These are phyloP conservation scores for Apostichopus parvimensis DNA, from an alignment of 35 echinoderm and acorn worm species.

Conservation along the genomic window DNA sequence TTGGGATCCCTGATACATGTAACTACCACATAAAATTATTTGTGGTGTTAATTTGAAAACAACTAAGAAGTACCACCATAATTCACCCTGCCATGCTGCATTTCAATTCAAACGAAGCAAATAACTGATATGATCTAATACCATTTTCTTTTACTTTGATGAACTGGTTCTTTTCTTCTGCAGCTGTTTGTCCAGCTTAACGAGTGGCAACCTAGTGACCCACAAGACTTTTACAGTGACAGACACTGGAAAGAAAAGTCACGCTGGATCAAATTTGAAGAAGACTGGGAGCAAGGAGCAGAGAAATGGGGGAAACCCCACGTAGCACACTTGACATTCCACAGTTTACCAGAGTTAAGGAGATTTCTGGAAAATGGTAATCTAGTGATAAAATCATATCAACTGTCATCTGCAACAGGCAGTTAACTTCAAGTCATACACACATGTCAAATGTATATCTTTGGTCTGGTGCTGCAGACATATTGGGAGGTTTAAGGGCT, in stretches of 20 bases:
- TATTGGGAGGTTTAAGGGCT: too few relatives aligned
- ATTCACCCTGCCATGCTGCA: too few relatives aligned
- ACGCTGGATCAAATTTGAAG: slow-evolving; percentile 96
- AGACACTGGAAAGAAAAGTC: slow-evolving; percentile 82
- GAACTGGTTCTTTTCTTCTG: not conserved
- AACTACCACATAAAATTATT: too few relatives aligned
- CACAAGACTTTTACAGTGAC: slow-evolving; percentile 57
- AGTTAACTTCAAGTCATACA: slow-evolving; percentile 62
- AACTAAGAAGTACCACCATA: too few relatives aligned
- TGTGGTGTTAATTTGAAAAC: too few relatives aligned
- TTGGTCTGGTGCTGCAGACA: not conserved
- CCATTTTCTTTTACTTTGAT: too few relatives aligned
- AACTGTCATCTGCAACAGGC: slow-evolving; percentile 61
- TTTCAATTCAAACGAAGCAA: too few relatives aligned
- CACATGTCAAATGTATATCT: too few relatives aligned
- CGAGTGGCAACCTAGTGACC: slow-evolving; percentile 62
- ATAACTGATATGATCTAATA: too few relatives aligned
- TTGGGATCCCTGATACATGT: too few relatives aligned
- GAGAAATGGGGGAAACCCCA: slow-evolving; percentile 93
- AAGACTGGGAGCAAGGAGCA: slow-evolving; percentile 80
- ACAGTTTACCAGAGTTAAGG: slow-evolving; percentile 81
- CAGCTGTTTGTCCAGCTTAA: slow-evolving; percentile 91
- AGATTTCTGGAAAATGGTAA: slow-evolving; percentile 86
- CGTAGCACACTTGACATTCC: slow-evolving; percentile 85
- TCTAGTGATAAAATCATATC: slow-evolving; percentile 3